Evolutionary conservation across 2,888 invertebrate species (phyloP).

Genomic region (Punctoribates punctum): DNA sequence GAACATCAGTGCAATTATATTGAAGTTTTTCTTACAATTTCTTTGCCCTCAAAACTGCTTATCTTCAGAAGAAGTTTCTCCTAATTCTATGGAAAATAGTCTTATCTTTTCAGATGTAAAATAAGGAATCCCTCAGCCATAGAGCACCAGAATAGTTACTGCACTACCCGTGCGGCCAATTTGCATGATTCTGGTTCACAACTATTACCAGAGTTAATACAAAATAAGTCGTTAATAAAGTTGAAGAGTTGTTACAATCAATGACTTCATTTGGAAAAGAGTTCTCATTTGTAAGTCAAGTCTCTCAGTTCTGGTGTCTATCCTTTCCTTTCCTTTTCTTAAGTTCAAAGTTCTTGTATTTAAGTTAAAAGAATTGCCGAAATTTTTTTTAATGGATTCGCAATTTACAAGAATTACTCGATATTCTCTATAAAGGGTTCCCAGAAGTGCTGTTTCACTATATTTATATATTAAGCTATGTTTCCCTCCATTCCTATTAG

Average conservation of each 20-base stretch:
- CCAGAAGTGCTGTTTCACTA: background rate
- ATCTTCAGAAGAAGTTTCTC: background rate
- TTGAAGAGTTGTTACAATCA: background rate
- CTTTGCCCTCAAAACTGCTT: background rate
- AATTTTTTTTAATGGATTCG: no score
- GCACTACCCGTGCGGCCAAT: constrained; percentile 5
- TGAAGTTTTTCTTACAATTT: background rate
- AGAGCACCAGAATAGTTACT: background rate
- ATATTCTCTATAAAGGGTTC: background rate
- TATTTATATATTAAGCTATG: background rate
- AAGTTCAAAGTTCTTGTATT: no score
- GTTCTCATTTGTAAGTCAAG: no score
- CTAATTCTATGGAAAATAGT: background rate
- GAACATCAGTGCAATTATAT: constrained; percentile 8
- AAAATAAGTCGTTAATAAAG: background rate
- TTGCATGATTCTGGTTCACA: background rate
- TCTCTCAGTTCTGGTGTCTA: background rate
- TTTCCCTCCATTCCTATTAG: no score
- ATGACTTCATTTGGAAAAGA: no score
- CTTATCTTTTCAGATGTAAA: constrained; percentile 9
- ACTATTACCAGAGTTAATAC: background rate
- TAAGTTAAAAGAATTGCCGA: no score
- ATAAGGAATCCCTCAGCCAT: constrained; percentile 13
- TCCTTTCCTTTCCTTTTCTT: no score
- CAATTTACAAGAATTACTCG: no score